Evolutionary conservation across 1,140 invertebrate genomes (phyloP), one percentile per base, ranked within the genome.

Genomic region (Atta texana): DNA sequence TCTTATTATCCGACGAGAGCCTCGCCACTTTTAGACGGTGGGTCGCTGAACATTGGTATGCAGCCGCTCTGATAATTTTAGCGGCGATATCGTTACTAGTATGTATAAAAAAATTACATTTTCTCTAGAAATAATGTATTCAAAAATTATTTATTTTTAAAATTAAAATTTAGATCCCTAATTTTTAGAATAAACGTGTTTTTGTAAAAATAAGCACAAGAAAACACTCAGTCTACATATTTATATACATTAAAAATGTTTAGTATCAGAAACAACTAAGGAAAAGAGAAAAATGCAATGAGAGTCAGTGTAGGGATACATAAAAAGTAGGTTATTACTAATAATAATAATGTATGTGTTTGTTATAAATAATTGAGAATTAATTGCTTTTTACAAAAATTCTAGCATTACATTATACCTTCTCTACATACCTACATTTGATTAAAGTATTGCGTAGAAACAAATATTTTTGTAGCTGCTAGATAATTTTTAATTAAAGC

Each of bases 1-100:
- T 99, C 18, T 95, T 99, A 55, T 96, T 99, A 24, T 98, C 98
- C 0, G 98, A 98, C 92, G 98, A 99, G 94, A 98, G 97, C 92
- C 97, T 99, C 21, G 97, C 97, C 24, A 97, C 97, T 77, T 97
- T 98, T 91, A 98, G 97, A 93, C 96, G 97, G 92, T 99, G 98
- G 98, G 96, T 98, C 87, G 94, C 97, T 63, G 96, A 97, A 28
- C 97, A 98, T 94, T 98, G 98, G 98, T 98, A 98, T 94, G 97
- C 97, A 0, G 97, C 98, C 31, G 96, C 97, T 16, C 95, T 98
- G 81, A 97, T 98, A 55, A 95, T 97, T 59, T 94, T 97, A n/a
- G 97, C 96, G 10, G 96, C 98, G 31, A 95, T 98, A 76, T 96
- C 97, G 5, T 93, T 98, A 53, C 93, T 98, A 97, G 98, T 98